Base-by-base conservation (phyloP, 2,797 vertebrate genomes). In the Micropoecilia bifurca region DNA sequence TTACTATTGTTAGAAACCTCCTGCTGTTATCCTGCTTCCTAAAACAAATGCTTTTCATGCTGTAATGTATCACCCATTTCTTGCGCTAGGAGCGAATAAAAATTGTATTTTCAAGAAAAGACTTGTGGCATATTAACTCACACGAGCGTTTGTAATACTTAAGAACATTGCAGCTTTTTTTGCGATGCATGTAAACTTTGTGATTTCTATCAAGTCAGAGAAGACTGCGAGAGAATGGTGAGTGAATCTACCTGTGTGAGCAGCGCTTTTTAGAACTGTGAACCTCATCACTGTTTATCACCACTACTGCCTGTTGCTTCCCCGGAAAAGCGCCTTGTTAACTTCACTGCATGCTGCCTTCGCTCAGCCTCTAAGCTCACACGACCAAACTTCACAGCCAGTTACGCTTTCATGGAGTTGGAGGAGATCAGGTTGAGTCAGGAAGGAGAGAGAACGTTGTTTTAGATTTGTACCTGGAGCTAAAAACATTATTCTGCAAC, bases 321-420 rank as follows among this genome's bases (percentile, higher is more conserved):
- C 33, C 25, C 25, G 68, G 25, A 76, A 50, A 69, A 76, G 7
- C 41, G 59, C 36, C 66, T 43, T 61, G 74, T 59, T 55, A 76
- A 50, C 43, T 72, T 45, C 43, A 53, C 47, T 55, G 39, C 63
- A 43, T 72, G 18, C 43, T 76, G 30, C 18, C 36, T 59, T 39
- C 53, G 53, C n/a, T 16, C 57, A 63, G 57, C 33, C 36, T 73
- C 48, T 6, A n/a, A 33, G 63, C 41, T 47, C 57, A 63, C 74
- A 75, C 5, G 20, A 16, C 39, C 20, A 53, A 41, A 48, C 39
- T 6, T n/a, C 39, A 69, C 22, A n/a, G 66, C 66, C 25, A 43
- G 39, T n/a, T n/a, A 43, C n/a, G 66, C 43, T 69, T 69, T 43
- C 39, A 6, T 6, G 66, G 39, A 13, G 22, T n/a, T 69, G 39